Evolutionary conservation across 1,140 invertebrate species (phyloP).

Genomic region (Aradophagus sp.): DNA sequence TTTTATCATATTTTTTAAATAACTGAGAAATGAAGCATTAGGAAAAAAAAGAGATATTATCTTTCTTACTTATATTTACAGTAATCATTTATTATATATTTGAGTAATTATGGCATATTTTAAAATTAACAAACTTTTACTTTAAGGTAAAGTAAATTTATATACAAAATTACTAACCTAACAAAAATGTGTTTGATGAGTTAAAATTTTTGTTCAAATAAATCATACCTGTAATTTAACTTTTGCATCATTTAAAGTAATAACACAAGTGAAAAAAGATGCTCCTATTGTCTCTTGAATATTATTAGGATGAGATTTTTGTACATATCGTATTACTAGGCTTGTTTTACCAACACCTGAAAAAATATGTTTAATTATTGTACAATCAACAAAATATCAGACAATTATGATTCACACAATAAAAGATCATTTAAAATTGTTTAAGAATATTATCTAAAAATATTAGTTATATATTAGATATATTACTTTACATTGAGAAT

Average conservation of each 20-base stretch:
- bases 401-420: not conserved
- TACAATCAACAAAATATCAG: too few relatives aligned
- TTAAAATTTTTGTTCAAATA: not conserved
- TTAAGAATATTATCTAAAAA: conserved; percentile 14
- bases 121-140: too few relatives aligned
- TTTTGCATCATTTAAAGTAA: conserved; percentile 81
- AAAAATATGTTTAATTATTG: conserved; percentile 58
- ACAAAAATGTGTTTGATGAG: too few relatives aligned
- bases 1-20: too few relatives aligned
- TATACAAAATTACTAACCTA: too few relatives aligned
- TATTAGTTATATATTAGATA: not conserved
- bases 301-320: conserved; percentile 83
- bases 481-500: not conserved
- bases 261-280: conserved; percentile 89
- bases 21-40: too few relatives aligned
- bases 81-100: too few relatives aligned
- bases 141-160: too few relatives aligned
- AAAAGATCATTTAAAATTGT: conserved; percentile 33
- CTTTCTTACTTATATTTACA: too few relatives aligned
- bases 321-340: conserved; percentile 85
- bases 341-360: conserved; percentile 92
- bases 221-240: conserved; percentile 82
- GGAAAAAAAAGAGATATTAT: too few relatives aligned
- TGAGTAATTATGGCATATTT: too few relatives aligned
- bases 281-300: conserved; percentile 90